Conservation (phyloP, 2,113 vertebrate species). For the Myrmecophaga tridactyla region DNA sequence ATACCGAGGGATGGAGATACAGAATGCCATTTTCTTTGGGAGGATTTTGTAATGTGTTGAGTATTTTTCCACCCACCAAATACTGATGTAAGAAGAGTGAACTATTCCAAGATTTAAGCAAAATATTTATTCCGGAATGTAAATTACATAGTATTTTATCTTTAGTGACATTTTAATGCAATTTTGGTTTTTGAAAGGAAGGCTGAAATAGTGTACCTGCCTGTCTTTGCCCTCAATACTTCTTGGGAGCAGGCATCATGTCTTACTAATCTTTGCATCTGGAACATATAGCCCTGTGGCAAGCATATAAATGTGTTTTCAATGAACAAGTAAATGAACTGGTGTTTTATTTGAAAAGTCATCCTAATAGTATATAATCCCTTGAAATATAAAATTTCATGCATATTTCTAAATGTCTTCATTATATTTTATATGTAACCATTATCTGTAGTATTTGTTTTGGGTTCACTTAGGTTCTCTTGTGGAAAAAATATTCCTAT, state of each 20-base stretch:
- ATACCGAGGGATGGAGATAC: not conserved
- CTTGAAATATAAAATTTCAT: slow-evolving; percentile 5
- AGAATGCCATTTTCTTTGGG: not conserved
- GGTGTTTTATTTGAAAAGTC: slow-evolving; percentile 38
- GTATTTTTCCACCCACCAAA: slow-evolving; percentile 14
- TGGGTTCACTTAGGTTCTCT: not conserved
- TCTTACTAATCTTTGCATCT: not conserved
- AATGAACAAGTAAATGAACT: slow-evolving; percentile 30
- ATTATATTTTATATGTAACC: slow-evolving; percentile 16
- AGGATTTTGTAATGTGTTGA: slow-evolving; percentile 25
- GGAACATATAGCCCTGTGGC: not conserved
- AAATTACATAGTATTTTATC: slow-evolving; percentile 15
- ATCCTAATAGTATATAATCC: not conserved
- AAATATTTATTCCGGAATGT: not conserved
- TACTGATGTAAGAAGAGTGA: not conserved
- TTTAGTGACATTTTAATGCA: not conserved
- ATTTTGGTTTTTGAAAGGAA: not conserved
- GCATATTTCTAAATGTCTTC: slow-evolving; percentile 35
- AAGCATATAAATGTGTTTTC: not conserved
- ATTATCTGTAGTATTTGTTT: slow-evolving; percentile 45
- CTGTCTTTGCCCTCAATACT: not conserved
- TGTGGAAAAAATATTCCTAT: not conserved
- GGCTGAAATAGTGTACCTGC: not conserved
- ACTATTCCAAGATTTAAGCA: not conserved
- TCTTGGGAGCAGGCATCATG: not conserved